Evolutionary conservation across 1,140 invertebrate species (phyloP).

Genomic region (Sminthurides bifidus): DNA sequence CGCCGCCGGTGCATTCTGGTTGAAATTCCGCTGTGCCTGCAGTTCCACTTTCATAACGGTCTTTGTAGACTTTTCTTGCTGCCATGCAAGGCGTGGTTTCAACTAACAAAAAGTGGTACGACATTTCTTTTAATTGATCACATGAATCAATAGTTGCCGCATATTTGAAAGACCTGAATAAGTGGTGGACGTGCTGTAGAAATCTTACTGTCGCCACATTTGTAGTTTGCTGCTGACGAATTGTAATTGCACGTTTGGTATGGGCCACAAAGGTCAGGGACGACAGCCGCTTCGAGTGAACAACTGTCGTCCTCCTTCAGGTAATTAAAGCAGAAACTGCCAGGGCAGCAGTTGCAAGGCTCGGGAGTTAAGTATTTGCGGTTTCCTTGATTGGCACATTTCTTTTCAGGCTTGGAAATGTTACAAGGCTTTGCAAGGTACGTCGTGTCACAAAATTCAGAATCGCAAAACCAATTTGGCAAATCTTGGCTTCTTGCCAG

Average conservation of each 20-base stretch:
- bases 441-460: too few species aligned
- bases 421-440: too few species aligned
- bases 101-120: background rate
- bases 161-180: background rate
- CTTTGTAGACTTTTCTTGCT: conserved; percentile 3
- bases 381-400: conserved; percentile 19
- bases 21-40: conserved; percentile 20
- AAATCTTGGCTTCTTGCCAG: too few species aligned
- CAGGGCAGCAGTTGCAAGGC: conserved; percentile 25
- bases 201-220: background rate
- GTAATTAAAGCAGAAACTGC: conserved; percentile 23
- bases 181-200: background rate
- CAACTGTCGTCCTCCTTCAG: conserved; percentile 20
- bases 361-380: conserved; percentile 21
- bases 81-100: conserved; percentile 2
- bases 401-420: too few species aligned
- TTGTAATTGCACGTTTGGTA: conserved; percentile 11
- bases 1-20: conserved; percentile 24
- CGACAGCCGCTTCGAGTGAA: conserved; percentile 7
- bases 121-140: background rate
- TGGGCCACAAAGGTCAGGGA: conserved; percentile 27
- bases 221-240: background rate
- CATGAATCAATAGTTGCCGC: background rate
- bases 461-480: too few species aligned
- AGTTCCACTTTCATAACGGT: conserved; percentile 3